Base-by-base conservation (phyloP, 2,888 invertebrate genomes). In the Ptychoptera contaminata region DNA sequence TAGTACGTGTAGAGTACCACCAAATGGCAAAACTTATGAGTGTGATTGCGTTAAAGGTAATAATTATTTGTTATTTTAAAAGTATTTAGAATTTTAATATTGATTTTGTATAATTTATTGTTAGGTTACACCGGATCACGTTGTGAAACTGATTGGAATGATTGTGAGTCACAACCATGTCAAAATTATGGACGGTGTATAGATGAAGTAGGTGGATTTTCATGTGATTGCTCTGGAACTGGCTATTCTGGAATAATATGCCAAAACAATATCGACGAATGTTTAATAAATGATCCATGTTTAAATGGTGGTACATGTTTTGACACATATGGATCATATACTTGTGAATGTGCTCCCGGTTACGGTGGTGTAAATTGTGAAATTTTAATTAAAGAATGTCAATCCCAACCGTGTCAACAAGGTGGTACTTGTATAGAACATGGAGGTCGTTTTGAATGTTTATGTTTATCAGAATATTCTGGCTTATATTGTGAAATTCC, bases 311-410 rank as follows among this genome's bases (percentile, higher is more conserved):
- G 85, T 23, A 71, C 73, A 38, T 88, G 88, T 65, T 85, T 79
- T 62, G 84, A 87, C 63, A 83, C 78, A 45, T 86, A 86, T 62
- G 87, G 87, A 11, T 71, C 79, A 42, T 90, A 77, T 58, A 69
- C 59, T 51, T 90, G 90, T 60, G 78, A 79, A 54, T 90, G 90
- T 62, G 70, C 70, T 44, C 69, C 74, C 10, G 85, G 85, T n/a
- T 88, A 79, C 67, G 79, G 77, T 45, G 90, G 90, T 23, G 75
- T 75, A 48, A 77, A 80, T 50, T 90, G 90, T 59, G 81, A 85
- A 56, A 67, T 69, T 58, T 78, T 58, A 7, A 59, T 65, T 31
- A 64, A 63, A 52, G 58, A 61, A 36, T 88, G 87, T 62, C 71
- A 72, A 49, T 76, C 71, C 37, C 76, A 74, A 53, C 82, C 79